These are phyloP conservation scores for Casuarius casuarius DNA, from an alignment of 2,113 vertebrate species.

Conservation along the genomic window DNA sequence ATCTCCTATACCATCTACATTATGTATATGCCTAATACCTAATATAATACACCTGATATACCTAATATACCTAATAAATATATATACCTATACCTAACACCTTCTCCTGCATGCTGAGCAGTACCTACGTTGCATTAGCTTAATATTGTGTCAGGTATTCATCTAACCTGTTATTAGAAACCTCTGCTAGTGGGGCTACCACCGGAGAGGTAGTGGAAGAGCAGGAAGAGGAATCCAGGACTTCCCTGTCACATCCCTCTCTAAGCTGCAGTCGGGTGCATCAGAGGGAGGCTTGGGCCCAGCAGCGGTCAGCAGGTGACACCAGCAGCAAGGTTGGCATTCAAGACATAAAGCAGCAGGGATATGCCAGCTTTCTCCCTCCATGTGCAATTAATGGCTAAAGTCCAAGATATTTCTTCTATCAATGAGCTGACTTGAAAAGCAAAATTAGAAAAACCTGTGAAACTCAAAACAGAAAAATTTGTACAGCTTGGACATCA, in stretches of 20 bases:
- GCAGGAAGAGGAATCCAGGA: background rate
- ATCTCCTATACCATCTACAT: no score
- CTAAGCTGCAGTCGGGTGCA: background rate
- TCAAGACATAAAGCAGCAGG: background rate
- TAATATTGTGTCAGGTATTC: no score
- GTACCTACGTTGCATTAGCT: no score
- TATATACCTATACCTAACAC: no score
- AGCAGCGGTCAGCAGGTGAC: background rate
- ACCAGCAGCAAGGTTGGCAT: background rate
- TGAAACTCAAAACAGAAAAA: background rate
- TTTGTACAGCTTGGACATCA: background rate
- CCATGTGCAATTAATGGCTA: fast-evolving
- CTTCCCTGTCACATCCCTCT: background rate
- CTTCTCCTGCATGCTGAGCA: no score
- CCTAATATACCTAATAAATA: no score
- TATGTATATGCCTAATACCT: no score
- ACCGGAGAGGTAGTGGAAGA: background rate
- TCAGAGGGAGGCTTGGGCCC: background rate
- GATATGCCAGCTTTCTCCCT: background rate
- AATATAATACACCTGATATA: no score
- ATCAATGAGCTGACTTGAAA: background rate
- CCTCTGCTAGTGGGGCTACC: background rate
- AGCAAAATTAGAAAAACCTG: background rate
- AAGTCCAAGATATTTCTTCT: background rate
- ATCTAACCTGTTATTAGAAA: no score